Base-by-base conservation (phyloP, 1,140 invertebrate species). In the Telenomus remus region DNA sequence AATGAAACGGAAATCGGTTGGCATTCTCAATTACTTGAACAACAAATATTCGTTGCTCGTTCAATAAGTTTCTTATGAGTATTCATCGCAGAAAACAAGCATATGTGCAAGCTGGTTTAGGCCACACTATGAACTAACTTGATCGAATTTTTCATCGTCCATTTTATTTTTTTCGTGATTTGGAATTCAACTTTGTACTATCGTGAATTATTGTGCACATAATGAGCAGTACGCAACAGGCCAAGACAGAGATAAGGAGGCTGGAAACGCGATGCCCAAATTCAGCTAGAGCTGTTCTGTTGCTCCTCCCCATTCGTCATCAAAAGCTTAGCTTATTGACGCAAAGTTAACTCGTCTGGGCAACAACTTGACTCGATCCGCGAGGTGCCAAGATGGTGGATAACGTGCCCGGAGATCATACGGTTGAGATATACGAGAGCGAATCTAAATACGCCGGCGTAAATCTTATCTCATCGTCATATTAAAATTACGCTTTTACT, bases 181-280 rank as follows among this genome's bases (percentile, higher is more conserved):
- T 46, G 33, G 4, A 27, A 8, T 13, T n/a, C 9, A 2, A 39
- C 9, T 2, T 11, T 4, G 1, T 39, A 39, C 7, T 63, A 53
- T 63, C 59, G 44, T 53, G 37, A 53, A 63, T 53, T 53, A 63
- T 63, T 35, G 53, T 51, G 10, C n/a, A n/a, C 37, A 33, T 69
- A 59, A 69, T 37, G 49, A 57, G 19, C 19, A 27, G 60, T 46
- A 70, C 63, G 81, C 82, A 82, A 83, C 81, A 83, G 80, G 80
- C 79, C 78, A 76, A 56, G 54, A 66, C 48, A 49, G 54, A 57
- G 65, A 76, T 65, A 60, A 63, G 65, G 46, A 44, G 49, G 16
- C 46, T 27, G 63, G 4, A 15, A n/a, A 49, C 43, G 15, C 37
- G 12, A 5, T 61, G 37, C 8, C 59, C 27, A 46, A 77, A 66